These are phyloP conservation scores for Paratrypauchen microcephalus DNA, from an alignment of 2,797 vertebrate genomes.

Conservation along the genomic window DNA sequence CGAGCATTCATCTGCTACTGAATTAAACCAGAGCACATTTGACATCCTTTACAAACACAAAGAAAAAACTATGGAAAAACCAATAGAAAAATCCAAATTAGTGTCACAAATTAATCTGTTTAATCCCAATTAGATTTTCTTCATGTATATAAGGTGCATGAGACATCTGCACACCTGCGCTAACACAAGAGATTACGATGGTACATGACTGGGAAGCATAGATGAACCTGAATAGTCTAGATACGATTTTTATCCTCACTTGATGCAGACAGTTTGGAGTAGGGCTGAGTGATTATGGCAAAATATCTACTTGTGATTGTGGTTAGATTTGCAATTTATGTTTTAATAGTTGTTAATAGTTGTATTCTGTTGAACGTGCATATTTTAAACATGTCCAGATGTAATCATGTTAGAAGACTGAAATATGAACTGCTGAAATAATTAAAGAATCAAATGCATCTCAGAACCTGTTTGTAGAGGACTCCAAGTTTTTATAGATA, in stretches of 20 bases:
- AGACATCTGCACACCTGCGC: conserved; percentile 72
- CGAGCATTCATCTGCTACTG: conserved; percentile 71
- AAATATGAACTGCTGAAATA: too few species aligned
- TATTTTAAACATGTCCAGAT: too few species aligned
- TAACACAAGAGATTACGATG: conserved; percentile 53
- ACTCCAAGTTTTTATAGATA: too few species aligned
- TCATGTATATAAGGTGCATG: conserved; percentile 71
- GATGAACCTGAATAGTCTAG: conserved; percentile 41
- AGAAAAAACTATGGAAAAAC: conserved; percentile 78
- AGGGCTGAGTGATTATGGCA: too few species aligned
- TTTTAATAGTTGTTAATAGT: too few species aligned
- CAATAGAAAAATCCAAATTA: conserved; percentile 68
- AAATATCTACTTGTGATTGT: too few species aligned
- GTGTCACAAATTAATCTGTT: conserved; percentile 78
- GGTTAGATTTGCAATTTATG: too few species aligned
- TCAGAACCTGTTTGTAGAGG: too few species aligned
- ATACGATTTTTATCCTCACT: conserved; percentile 38
- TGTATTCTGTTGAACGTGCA: too few species aligned
- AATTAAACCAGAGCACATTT: conserved; percentile 75
- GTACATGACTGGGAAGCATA: conserved; percentile 57
- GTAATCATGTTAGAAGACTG: too few species aligned
- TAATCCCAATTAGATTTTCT: conserved; percentile 80
- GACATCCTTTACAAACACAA: conserved; percentile 74
- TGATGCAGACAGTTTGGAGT: conserved; percentile 26
- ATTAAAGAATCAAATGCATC: too few species aligned